Base-by-base conservation (phyloP, 2,797 vertebrate genomes). In the Rallus crepitans region DNA sequence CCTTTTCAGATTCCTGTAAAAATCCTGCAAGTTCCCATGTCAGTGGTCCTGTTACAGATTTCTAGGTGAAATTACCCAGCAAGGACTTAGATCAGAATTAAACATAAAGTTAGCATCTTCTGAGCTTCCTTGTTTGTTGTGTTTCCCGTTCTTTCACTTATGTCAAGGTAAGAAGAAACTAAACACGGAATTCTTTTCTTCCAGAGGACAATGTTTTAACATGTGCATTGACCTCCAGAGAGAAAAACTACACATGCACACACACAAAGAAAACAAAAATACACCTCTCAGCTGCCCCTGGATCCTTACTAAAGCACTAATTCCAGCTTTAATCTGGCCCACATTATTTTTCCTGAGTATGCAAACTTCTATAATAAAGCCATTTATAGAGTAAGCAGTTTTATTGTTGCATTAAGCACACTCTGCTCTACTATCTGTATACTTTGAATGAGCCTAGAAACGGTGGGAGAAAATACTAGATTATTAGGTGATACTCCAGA, bases 351-450 rank as follows among this genome's bases (percentile, higher is more conserved):
- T 94, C 39, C 72, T 55, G 61, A 80, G 60, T 25, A 76, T 87
- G 95, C 75, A 97, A 82, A 91, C 47, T 72, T 93, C 31, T 76
- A 92, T 69, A 89, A 75, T 76, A 89, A 94, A 77, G 53, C 20
- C 45, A 90, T 94, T 93, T 94, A 72, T 45, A 82, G 63, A 78
- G 42, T 93, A 95, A 95, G 79, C 84, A 96, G 60, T 91, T 94
- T 92, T 82, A 87, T 79, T 91, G 60, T 93, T 86, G 28, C 40
- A 50, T 52, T 86, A 88, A 83, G 31, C 52, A 82, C 37, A 63
- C 52, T 45, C 23, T 23, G 30, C 47, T 87, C 5, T 25, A 79
- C 61, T 65, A 56, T 17, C 56, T 83, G 59, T 52, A 56, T 3
- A 2, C 24, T 95, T 72, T 70, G 45, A 59, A 45, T 45, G 40